Evolutionary conservation across 1,140 invertebrate species (phyloP).

Genomic region (Lethrus apterus): DNA sequence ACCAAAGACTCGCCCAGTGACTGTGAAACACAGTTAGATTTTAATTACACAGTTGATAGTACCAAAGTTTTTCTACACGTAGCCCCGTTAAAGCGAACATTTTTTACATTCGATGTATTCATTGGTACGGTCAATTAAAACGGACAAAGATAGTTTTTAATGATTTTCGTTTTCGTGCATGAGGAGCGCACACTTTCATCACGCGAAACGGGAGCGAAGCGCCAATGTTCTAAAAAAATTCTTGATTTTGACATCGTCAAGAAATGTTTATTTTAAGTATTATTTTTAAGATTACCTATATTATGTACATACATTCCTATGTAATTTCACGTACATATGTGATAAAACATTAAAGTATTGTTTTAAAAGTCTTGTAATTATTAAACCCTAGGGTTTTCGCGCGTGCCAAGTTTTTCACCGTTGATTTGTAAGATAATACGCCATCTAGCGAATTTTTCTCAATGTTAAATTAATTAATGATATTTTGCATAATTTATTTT

Average conservation of each 20-base stretch:
- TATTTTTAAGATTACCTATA: conserved; percentile 5
- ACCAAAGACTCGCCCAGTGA: not conserved
- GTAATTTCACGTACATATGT: conserved; percentile 16
- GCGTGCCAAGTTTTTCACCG: too few species aligned
- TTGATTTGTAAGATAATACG: too few species aligned
- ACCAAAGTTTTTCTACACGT: not conserved
- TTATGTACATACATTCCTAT: conserved; percentile 1
- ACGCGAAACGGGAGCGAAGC: too few species aligned
- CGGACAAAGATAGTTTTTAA: not conserved
- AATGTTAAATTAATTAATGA: too few species aligned
- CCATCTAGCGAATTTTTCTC: too few species aligned
- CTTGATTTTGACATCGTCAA: not conserved
- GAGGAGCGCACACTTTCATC: too few species aligned
- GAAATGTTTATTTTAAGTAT: not conserved
- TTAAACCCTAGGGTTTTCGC: too few species aligned
- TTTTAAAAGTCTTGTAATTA: too few species aligned
- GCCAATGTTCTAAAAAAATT: not conserved
- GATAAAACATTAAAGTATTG: too few species aligned
- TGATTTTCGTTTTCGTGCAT: too few species aligned
- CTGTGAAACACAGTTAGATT: not conserved
- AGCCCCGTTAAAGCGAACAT: not conserved
- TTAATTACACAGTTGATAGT: not conserved
- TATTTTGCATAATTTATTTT: too few species aligned
- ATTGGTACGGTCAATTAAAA: not conserved
- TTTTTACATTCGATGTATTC: not conserved